Conservation (phyloP, 2,888 invertebrate genomes). For the Drosophila helvetica region DNA sequence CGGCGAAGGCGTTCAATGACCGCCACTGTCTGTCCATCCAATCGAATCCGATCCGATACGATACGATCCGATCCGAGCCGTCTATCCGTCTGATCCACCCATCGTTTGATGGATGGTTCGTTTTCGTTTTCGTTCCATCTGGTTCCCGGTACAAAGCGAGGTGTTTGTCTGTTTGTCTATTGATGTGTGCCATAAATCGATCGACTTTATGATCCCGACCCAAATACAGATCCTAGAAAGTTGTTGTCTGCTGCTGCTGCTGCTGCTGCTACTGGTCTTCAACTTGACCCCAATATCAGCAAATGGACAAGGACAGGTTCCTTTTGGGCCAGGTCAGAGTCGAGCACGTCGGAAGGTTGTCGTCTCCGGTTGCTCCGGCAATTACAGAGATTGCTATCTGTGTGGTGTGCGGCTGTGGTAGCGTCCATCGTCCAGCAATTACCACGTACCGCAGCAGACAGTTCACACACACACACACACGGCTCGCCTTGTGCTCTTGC, state of each 20-base stretch:
- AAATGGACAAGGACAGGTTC: conserved; percentile 56
- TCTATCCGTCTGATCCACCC: neutral
- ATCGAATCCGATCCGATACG: conserved; percentile 3
- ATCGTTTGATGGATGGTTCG: neutral
- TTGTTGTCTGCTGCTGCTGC: neutral
- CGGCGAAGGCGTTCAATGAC: conserved; percentile 61
- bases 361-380: conserved; percentile 27
- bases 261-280: conserved; percentile 48
- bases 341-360: conserved; percentile 38
- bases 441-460: conserved; percentile 26
- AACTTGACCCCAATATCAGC: conserved; percentile 63
- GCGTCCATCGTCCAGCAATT: conserved; percentile 31
- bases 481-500: neutral
- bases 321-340: conserved; percentile 30
- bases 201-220: conserved; percentile 37
- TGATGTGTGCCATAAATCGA: conserved; percentile 37
- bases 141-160: conserved; percentile 27
- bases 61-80: neutral
- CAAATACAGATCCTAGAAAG: neutral
- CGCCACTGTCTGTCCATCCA: conserved; percentile 65
- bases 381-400: conserved; percentile 39
- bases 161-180: conserved; percentile 34
- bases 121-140: conserved; percentile 29
- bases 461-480: neutral
- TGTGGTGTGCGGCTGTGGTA: conserved; percentile 7